Evolutionary conservation across 35 echinoderm and acorn worm species (phyloP).

Genomic region (Ophiothrix spiculata): DNA sequence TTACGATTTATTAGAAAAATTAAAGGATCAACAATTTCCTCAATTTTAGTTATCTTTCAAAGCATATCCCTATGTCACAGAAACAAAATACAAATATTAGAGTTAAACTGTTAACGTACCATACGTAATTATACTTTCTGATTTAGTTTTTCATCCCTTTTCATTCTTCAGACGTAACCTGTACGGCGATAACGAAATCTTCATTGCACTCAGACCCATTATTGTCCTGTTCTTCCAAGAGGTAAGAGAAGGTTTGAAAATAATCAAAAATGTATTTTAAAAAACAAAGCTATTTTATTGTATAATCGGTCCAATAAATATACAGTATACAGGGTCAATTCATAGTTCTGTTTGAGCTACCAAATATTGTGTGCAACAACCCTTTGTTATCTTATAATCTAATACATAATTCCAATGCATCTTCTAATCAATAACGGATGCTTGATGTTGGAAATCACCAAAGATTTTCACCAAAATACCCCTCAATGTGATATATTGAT

Average conservation of each 20-base stretch:
- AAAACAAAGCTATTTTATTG: background rate
- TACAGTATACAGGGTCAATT: background rate
- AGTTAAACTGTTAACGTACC: background rate
- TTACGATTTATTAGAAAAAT: background rate
- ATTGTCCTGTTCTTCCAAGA: slow-evolving; percentile 82
- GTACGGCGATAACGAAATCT: slow-evolving; percentile 83
- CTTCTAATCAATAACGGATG: background rate
- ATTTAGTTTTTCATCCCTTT: background rate
- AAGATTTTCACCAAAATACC: too few relatives aligned
- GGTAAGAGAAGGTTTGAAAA: slow-evolving; percentile 24
- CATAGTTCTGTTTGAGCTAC: background rate
- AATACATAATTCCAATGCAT: background rate
- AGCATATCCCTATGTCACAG: too few relatives aligned
- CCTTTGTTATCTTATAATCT: too few relatives aligned
- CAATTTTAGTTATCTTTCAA: background rate
- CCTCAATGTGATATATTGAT: too few relatives aligned
- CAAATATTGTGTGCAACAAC: background rate
- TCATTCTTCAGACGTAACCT: slow-evolving; percentile 56
- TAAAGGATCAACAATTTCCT: background rate
- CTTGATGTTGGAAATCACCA: too few relatives aligned
- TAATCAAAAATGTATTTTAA: background rate
- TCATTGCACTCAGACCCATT: slow-evolving; percentile 60
- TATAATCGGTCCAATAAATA: background rate
- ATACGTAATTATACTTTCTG: background rate
- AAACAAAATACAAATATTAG: background rate